These are phyloP conservation scores for Scaptomyza polygonia DNA, from an alignment of 2,888 invertebrate species.

Conservation along the genomic window DNA sequence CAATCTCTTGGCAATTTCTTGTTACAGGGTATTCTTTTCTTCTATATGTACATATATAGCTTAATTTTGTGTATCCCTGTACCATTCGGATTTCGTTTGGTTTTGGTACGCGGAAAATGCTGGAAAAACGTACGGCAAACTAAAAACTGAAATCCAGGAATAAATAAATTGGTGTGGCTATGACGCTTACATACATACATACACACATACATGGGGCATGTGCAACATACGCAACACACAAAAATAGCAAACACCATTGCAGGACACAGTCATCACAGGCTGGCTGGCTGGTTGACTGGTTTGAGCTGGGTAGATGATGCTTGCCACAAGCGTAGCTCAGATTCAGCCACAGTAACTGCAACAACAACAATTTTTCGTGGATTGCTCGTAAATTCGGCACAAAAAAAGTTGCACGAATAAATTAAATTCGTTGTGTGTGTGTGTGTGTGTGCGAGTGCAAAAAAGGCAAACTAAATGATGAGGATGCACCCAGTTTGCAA, in stretches of 20 bases:
- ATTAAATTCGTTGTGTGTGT: constrained; percentile 69
- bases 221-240: constrained; percentile 23
- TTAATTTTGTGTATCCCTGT: not conserved
- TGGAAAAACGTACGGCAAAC: constrained; percentile 70
- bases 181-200: constrained; percentile 71
- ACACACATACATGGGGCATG: constrained; percentile 20
- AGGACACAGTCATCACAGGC: constrained; percentile 55
- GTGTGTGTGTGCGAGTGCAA: no score
- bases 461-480: constrained; percentile 14
- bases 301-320: constrained; percentile 18
- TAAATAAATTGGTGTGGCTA: constrained; percentile 78
- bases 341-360: constrained; percentile 18
- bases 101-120: constrained; percentile 40
- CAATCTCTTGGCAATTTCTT: not conserved
- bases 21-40: constrained; percentile 15
- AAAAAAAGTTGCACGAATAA: constrained; percentile 74
- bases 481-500: constrained; percentile 10
- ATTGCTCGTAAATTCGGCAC: constrained; percentile 69
- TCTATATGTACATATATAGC: no score
- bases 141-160: constrained; percentile 77
- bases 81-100: constrained; percentile 8
- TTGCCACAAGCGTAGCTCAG: constrained; percentile 54
- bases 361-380: constrained; percentile 14
- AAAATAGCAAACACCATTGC: constrained; percentile 34
- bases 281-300: constrained; percentile 24